phyloP scores from a whole-genome alignment of 1,140 invertebrate genomes.

The Akabosia matsudoensis region DNA sequence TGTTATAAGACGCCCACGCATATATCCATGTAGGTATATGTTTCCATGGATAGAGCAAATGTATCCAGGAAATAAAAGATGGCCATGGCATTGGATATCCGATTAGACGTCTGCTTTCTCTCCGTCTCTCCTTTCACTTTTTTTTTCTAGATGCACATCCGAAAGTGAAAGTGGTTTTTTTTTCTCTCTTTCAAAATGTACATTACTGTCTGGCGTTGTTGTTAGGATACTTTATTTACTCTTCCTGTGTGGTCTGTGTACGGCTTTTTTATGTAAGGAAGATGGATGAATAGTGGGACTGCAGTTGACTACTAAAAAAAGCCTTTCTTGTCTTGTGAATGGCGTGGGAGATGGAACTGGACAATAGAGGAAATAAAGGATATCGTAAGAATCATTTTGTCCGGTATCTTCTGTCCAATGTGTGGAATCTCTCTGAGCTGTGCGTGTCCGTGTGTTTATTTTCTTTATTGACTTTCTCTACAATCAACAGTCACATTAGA shows the following conservation, averaged over 20 bases:
- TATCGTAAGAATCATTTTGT: too few species aligned
- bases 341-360: not conserved
- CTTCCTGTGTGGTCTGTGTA: not conserved
- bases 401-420: too few species aligned
- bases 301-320: not conserved
- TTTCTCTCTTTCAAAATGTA: too few species aligned
- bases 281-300: not conserved
- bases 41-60: too few species aligned
- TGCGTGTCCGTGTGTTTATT: not conserved
- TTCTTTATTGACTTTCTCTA: constrained; percentile 16
- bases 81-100: not conserved
- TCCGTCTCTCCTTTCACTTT: too few species aligned
- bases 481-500: constrained; percentile 19
- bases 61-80: too few species aligned
- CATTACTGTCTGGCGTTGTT: not conserved
- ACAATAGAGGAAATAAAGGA: not conserved
- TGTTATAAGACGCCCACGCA: too few species aligned
- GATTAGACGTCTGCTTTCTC: too few species aligned
- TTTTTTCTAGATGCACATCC: too few species aligned
- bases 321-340: not conserved
- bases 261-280: not conserved
- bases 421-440: too few species aligned
- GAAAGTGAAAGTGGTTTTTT: too few species aligned
- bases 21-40: too few species aligned
- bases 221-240: not conserved